Evolutionary conservation across 2,888 invertebrate species (phyloP).

Genomic region (Thecophora atra): DNA sequence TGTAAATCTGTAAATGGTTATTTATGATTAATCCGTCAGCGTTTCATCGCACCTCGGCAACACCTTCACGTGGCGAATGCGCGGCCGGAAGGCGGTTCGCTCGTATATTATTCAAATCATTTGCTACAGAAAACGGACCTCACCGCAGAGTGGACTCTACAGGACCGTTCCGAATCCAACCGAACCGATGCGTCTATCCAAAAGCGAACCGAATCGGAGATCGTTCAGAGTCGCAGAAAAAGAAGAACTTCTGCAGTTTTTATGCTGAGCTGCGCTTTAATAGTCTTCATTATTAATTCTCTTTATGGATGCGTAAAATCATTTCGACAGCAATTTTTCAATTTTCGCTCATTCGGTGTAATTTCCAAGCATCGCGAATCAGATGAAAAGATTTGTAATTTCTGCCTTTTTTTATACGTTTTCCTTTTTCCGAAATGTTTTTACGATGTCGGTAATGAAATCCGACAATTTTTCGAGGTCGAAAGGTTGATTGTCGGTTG

Average conservation of each 20-base stretch:
- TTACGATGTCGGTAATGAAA: conserved; percentile 22
- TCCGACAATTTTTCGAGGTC: not conserved
- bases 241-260: too few relatives aligned
- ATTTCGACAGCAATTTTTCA: conserved; percentile 44
- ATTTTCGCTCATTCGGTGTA: conserved; percentile 37
- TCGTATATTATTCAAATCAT: conserved; percentile 38
- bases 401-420: not conserved
- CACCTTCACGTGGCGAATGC: conserved; percentile 29
- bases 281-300: conserved; percentile 34
- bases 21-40: conserved; percentile 48
- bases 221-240: not conserved
- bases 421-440: not conserved
- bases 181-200: not conserved
- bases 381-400: conserved; percentile 18
- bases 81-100: not conserved
- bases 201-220: not conserved
- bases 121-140: not conserved
- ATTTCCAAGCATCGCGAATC: conserved; percentile 36
- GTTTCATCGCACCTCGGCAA: conserved; percentile 39
- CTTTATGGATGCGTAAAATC: conserved; percentile 41
- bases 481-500: not conserved
- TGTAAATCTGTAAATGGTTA: conserved; percentile 44
- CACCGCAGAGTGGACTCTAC: not conserved
- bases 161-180: not conserved
- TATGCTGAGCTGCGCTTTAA: conserved; percentile 9